Percentiles rank a stretch among this genome's conserved stretches.
phyloP scores from a whole-genome alignment of 37 sponge, comb jelly and placozoan genomes.

The Petrosia ficiformis region DNA sequence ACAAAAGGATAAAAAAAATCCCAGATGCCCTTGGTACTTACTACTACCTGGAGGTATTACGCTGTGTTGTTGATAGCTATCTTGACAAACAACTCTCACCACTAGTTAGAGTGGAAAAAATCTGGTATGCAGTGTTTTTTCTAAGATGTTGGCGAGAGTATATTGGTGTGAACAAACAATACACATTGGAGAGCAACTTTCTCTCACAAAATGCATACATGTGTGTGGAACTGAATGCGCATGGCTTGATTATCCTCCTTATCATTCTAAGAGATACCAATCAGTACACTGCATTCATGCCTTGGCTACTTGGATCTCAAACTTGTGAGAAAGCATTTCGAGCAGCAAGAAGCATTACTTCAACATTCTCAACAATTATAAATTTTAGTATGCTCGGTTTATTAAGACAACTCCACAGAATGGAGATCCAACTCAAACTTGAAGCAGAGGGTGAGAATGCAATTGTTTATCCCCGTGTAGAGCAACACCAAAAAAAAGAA shows the following conservation, averaged over 20 bases:
- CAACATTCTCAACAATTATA: slow-evolving; percentile 37
- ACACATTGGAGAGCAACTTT: slow-evolving; percentile 31
- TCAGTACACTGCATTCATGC: slow-evolving; percentile 3
- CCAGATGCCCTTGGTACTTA: slow-evolving; percentile 37
- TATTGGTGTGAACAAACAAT: background rate
- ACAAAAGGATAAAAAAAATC: slow-evolving; percentile 15
- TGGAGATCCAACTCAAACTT: slow-evolving; percentile 33
- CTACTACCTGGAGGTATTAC: background rate
- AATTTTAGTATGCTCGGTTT: slow-evolving; percentile 44
- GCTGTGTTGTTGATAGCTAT: slow-evolving; percentile 28
- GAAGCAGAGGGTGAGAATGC: slow-evolving; percentile 21
- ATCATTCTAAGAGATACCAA: background rate
- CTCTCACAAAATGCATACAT: slow-evolving; percentile 27
- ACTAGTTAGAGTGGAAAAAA: slow-evolving; percentile 7
- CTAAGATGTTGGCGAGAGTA: slow-evolving; percentile 35
- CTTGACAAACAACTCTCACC: slow-evolving; percentile 19
- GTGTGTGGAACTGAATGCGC: slow-evolving; percentile 49
- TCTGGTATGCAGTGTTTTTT: slow-evolving; percentile 45
- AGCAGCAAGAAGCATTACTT: slow-evolving; percentile 33
- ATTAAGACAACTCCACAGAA: slow-evolving; percentile 18
- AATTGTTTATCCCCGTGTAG: slow-evolving; percentile 9
- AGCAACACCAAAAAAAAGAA: background rate
- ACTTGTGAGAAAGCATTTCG: slow-evolving; percentile 46
- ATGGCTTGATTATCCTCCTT: slow-evolving; percentile 26
- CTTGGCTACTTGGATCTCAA: slow-evolving; percentile 51